Percentiles rank a stretch among this genome's conserved stretches.
phyloP scores from a whole-genome alignment of 1,140 invertebrate species.

The Macrotrachela quadricornifera region DNA sequence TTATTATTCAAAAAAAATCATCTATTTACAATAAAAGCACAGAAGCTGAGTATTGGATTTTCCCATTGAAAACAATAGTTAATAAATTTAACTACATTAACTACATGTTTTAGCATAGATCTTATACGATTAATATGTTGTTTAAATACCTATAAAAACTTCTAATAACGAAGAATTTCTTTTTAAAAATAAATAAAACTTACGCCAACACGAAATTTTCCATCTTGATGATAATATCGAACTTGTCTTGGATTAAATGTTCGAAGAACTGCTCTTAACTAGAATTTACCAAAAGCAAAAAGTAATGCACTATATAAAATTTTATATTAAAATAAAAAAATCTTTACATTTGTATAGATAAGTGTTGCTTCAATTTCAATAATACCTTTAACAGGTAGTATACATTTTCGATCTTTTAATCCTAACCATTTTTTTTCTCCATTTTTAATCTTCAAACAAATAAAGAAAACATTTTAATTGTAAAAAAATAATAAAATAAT shows the following conservation, averaged over 20 bases:
- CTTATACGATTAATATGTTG: conserved; percentile 78
- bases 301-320: not conserved
- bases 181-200: conserved; percentile 11
- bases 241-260: conserved; percentile 84
- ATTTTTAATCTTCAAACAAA: conserved; percentile 46
- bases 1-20: not conserved
- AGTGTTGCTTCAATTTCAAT: conserved; percentile 76
- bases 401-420: conserved; percentile 82
- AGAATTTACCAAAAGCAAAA: conserved; percentile 9
- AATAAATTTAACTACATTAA: conserved; percentile 68
- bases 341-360: conserved; percentile 65
- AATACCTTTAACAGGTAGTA: conserved; percentile 66
- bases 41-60: conserved; percentile 58
- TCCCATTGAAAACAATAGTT: conserved; percentile 96
- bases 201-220: conserved; percentile 73
- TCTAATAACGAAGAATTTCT: not conserved
- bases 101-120: conserved; percentile 60
- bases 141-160: conserved; percentile 46
- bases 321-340: not conserved
- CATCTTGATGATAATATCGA: conserved; percentile 76
- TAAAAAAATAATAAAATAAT: not conserved
- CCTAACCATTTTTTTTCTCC: conserved; percentile 83
- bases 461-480: too few species aligned
- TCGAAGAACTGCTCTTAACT: conserved; percentile 63
- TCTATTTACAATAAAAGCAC: conserved; percentile 49